Evolutionary conservation across 2,113 vertebrate species (phyloP), one percentile per base, ranked within the genome.

Genomic region (Melanotaenia duboulayi): DNA sequence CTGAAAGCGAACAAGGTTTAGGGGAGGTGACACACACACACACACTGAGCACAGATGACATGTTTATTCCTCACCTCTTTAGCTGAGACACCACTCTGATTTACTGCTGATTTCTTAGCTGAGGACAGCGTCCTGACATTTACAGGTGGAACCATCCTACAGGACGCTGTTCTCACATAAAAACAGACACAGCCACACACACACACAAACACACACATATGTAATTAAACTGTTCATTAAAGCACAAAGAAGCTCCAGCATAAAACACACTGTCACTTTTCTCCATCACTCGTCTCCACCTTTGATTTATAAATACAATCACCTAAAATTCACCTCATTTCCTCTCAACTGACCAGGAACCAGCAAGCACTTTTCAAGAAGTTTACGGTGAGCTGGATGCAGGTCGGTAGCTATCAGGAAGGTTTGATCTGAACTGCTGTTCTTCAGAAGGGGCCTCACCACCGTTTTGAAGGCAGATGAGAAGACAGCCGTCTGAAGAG

Each of bases 41-140:
- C 67, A 64, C 74, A 64, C 54, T 66, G 65, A 66, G 68, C 51
- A 50, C 37, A 35, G 54, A 65, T 75, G 85, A 82, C 87, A 83
- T 86, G 82, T 88, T 83, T 88, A 85, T 86, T 87, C 86, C 86
- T 78, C 65, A 77, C 82, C 80, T 84, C 81, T 83, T 84, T 83
- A 88, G 76, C 66, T 16, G 28, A 76, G 64, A 62, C 1, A 59
- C 6, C 23, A 10, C 23, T 13, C 64, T 83, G 81, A 90, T 88
- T 88, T 88, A 85, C 74, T 8, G 61, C 74, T 63, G 86, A 87
- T 83, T 83, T 80, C 77, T 71, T 19, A 44, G 68, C 79, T 52
- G 67, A 83, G 67, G 80, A 85, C 73, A 63, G 50, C 78, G 12
- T 56, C 59, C 78, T 80, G 86, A 83, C 86, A 81, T 90, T 81